These are phyloP conservation scores for Tokudaia muenninki DNA, from an alignment of 2,797 vertebrate genomes.

Conservation along the genomic window DNA sequence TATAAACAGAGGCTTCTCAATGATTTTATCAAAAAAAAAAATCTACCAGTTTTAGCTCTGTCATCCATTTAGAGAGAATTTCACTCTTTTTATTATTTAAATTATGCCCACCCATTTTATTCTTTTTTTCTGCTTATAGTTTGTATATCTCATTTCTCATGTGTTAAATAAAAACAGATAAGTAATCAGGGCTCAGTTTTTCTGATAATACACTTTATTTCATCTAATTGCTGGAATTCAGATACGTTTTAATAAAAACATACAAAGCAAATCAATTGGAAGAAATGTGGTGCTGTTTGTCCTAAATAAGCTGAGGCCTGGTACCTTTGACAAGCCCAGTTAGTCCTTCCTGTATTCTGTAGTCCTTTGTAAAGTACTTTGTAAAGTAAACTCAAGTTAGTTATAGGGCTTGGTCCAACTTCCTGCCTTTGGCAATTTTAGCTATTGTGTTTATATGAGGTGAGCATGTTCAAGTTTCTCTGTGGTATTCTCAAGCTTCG, in stretches of 20 bases:
- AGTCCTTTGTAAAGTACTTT: no score
- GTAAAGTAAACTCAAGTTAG: slow-evolving; percentile 9
- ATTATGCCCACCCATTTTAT: not conserved
- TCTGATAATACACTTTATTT: not conserved
- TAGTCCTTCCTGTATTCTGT: not conserved
- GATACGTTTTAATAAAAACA: slow-evolving; percentile 5
- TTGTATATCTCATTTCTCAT: not conserved
- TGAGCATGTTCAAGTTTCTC: slow-evolving; percentile 3
- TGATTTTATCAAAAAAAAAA: not conserved
- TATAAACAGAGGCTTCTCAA: not conserved
- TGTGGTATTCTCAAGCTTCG: not conserved
- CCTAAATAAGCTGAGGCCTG: not conserved
- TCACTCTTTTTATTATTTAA: not conserved
- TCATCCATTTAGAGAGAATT: not conserved
- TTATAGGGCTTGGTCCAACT: not conserved
- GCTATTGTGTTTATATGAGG: not conserved
- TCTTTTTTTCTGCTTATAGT: not conserved
- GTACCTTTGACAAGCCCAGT: not conserved
- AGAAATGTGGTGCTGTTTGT: not conserved
- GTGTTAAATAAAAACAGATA: not conserved
- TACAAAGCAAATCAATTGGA: slow-evolving; percentile 7
- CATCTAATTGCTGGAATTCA: slow-evolving; percentile 1
- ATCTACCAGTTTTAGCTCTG: not conserved
- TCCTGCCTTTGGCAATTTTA: not conserved
- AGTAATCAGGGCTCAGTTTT: not conserved